Base-by-base conservation (phyloP, 37 sponge, comb jelly and placozoan species). In the Agelas oroides region DNA sequence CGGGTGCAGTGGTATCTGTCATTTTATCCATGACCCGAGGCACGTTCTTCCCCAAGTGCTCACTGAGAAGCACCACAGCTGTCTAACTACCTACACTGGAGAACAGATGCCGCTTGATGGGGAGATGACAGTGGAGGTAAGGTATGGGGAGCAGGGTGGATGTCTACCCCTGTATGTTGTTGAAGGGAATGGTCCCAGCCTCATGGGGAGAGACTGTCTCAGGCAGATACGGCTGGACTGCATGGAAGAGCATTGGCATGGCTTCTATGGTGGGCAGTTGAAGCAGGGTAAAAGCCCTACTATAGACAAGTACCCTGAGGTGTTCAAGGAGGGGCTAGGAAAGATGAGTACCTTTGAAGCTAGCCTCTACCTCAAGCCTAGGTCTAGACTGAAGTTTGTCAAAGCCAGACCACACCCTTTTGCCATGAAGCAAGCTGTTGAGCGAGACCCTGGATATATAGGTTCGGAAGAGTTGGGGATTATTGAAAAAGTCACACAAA, bases 391-490 rank as follows among this genome's bases (percentile, higher is more conserved):
- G 75, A 38, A 59, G 41, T 83, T 83, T 61, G 23, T 30, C 64
- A 30, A 63, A 18, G 39, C 84, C 27, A 62, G 84, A 16, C 2
- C 39, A 27, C 63, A 73, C 15, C 84, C 84, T 24, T 83, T 73
- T 59, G 73, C 84, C 64, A n/a, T 83, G 15, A 57, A 32, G 46
- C 27, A 18, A 37, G 62, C 31, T 2, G 62, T 83, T 27, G 66
- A 62, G 31, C 13, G 33, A 32, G 84, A 83, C 30, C 61, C 73
- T 25, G 38, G 24, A 19, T 41, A 75, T 23, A 62, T 83, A 27
- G n/a, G n/a, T n/a, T n/a, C n/a, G n/a, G 84, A 83, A 36, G 37
- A 56, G 52, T 66, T 60, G 65, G 82, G 88, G 33, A 59, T 87
- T 28, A 19, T 87, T 16, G 37, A 62, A 32, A 70, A 17, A 14